Conservation (phyloP, 2,797 vertebrate species). For the Gallinago nigripennis region DNA sequence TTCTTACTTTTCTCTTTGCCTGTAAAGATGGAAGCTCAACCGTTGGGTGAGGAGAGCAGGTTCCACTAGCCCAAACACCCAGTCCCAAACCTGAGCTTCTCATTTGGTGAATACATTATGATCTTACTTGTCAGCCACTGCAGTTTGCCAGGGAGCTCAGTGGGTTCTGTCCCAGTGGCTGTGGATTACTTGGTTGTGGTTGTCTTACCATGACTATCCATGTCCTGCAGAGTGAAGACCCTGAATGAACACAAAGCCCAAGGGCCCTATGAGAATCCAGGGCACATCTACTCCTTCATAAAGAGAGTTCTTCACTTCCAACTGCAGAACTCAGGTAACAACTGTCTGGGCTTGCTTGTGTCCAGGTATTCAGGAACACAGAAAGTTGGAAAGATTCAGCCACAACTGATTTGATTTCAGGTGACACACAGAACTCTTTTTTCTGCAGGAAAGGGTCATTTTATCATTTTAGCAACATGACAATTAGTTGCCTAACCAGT, state of each 20-base stretch:
- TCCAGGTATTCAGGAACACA: background rate
- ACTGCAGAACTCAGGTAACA: background rate
- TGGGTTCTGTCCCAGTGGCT: background rate
- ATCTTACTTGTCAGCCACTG: background rate
- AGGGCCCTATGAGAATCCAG: slow-evolving; percentile 4
- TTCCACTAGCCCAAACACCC: background rate
- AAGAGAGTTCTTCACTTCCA: slow-evolving; percentile 5
- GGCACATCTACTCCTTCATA: slow-evolving; percentile 10
- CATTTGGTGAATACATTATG: background rate
- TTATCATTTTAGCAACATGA: background rate
- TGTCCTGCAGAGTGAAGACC: slow-evolving; percentile 6
- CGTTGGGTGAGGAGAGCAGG: background rate
- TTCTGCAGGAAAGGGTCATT: background rate
- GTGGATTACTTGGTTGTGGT: background rate
- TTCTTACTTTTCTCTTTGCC: background rate
- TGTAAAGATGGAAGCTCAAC: background rate
- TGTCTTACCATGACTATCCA: background rate
- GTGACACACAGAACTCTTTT: background rate
- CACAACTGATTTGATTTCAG: background rate
- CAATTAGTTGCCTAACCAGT: background rate
- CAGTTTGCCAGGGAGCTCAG: background rate
- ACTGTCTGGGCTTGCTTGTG: no score
- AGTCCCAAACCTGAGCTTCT: background rate
- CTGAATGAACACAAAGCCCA: background rate
- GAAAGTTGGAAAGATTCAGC: background rate